Percentiles rank a stretch among this genome's conserved stretches.
Evolutionary conservation across 2,113 vertebrate genomes (phyloP).

Genomic region (Corapipo altera): DNA sequence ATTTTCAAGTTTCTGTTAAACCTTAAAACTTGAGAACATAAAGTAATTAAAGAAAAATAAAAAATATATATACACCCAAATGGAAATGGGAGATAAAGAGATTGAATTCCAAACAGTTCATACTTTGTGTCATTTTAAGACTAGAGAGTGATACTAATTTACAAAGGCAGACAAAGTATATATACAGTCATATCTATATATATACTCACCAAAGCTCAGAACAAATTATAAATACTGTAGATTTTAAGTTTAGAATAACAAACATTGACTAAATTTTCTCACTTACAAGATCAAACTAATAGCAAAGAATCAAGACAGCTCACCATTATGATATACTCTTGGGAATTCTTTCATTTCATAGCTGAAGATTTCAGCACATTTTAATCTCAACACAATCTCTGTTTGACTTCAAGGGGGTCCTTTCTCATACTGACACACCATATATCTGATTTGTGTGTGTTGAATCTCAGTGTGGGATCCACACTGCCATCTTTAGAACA

Average conservation of each 20-base stretch:
- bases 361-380: neutral
- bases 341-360: neutral
- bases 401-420: neutral
- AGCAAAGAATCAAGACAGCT: neutral
- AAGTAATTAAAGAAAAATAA: neutral
- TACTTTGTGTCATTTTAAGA: neutral
- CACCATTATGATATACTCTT: neutral
- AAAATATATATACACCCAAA: neutral
- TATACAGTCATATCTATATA: neutral
- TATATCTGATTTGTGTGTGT: neutral
- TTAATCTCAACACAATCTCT: neutral
- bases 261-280: neutral
- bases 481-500: neutral
- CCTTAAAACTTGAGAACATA: neutral
- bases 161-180: neutral
- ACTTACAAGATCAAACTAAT: neutral
- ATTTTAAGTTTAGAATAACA: neutral
- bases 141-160: neutral
- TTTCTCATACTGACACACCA: neutral
- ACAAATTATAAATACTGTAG: neutral
- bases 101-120: neutral
- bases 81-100: neutral
- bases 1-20: neutral
- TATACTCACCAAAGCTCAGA: neutral
- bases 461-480: no score